Base-by-base conservation (phyloP, 1,140 invertebrate genomes). In the Bicyclus anynana region DNA sequence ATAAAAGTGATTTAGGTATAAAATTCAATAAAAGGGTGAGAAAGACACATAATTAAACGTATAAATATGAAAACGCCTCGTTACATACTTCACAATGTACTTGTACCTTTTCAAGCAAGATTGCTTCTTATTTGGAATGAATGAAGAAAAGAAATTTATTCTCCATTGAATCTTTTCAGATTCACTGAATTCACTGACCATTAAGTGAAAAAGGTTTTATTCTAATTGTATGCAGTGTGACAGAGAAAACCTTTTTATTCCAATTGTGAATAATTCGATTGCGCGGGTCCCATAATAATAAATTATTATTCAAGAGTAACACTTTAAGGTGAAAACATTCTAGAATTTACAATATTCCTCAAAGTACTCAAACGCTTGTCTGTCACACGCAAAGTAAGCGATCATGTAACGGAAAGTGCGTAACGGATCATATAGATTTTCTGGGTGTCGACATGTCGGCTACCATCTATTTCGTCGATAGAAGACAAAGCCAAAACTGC, bases 301-400 rank as follows among this genome's bases (percentile, higher is more conserved):
- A 59, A 51, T 53, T 51, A 59, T 59, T 59, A 59, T 59, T 59
- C 57, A 53, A 46, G 13, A 26, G 44, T n/a, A 47, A 27, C 44
- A 27, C 21, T 47, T 12, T 2, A 27, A 20, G 17, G 10, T 18
- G 9, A 40, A 18, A 13, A 18, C 17, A 20, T 1, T 44, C 2
- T 44, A 10, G 17, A 40, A n/a, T 16, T 10, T n/a, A 40, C 13
- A n/a, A 16, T 14, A n/a, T n/a, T n/a, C n/a, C n/a, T n/a, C n/a
- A n/a, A n/a, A n/a, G n/a, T n/a, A n/a, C n/a, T n/a, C n/a, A n/a
- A n/a, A n/a, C n/a, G n/a, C n/a, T n/a, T n/a, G n/a, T n/a, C n/a
- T n/a, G n/a, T n/a, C n/a, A n/a, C n/a, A n/a, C n/a, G n/a, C n/a
- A n/a, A n/a, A n/a, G n/a, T n/a, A n/a, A n/a, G n/a, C n/a, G n/a